Conservation (phyloP, 2,797 vertebrate genomes). For the Triplophysa yarkandensis region DNA sequence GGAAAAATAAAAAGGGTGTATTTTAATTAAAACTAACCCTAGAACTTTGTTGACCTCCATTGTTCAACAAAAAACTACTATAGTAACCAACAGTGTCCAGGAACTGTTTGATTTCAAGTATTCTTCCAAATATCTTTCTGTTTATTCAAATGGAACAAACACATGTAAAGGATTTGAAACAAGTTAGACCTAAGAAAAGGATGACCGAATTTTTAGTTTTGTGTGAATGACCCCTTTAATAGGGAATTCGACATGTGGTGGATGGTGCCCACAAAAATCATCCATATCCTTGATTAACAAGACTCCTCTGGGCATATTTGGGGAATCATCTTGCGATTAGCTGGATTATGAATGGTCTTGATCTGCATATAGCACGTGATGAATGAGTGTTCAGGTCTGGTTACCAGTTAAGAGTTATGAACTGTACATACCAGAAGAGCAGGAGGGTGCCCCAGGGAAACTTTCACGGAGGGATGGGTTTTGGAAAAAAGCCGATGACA, state of each 20-base stretch:
- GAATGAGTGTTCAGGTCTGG: constrained; percentile 49
- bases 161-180: no score
- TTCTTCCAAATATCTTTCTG: no score
- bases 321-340: constrained; percentile 18
- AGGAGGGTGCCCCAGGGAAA: constrained; percentile 43
- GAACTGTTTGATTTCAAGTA: no score
- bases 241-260: background rate
- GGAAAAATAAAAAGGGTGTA: no score
- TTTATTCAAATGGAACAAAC: no score
- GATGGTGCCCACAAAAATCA: background rate
- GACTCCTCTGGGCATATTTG: constrained; percentile 14
- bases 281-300: constrained; percentile 12
- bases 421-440: constrained; percentile 47
- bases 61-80: no score
- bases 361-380: constrained; percentile 54
- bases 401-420: constrained; percentile 54
- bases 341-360: constrained; percentile 44
- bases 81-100: no score
- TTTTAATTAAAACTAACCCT: no score
- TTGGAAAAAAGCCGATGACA: constrained; percentile 58
- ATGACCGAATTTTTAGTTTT: no score
- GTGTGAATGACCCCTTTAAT: no score
- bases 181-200: no score
- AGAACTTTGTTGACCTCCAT: no score
- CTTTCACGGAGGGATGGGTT: constrained; percentile 55